Evolutionary conservation across 2,888 invertebrate genomes (phyloP).

Genomic region (Drosophila picticornis): DNA sequence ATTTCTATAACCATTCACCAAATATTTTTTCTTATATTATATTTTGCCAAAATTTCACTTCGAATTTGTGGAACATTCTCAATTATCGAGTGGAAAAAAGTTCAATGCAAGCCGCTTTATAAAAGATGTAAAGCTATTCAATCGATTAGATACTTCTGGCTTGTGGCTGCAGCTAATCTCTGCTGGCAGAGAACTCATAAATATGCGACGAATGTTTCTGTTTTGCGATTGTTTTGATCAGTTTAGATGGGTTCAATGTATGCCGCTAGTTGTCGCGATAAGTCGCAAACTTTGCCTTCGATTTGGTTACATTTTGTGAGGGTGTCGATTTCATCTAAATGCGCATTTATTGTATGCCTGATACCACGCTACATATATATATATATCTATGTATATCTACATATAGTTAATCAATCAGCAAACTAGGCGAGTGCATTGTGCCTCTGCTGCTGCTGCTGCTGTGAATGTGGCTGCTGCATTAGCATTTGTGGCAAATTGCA

Average conservation of each 20-base stretch:
- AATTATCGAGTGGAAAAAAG: constrained; percentile 16
- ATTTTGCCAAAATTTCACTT: background rate
- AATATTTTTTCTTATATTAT: background rate
- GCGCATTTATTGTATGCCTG: constrained; percentile 63
- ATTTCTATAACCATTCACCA: background rate
- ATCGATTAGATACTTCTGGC: constrained; percentile 16
- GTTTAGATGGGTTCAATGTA: constrained; percentile 55
- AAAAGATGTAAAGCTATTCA: constrained; percentile 13
- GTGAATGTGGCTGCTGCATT: constrained; percentile 37
- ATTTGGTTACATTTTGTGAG: constrained; percentile 34
- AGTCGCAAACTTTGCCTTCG: constrained; percentile 41
- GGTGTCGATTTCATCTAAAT: constrained; percentile 64
- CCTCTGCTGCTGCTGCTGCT: constrained; percentile 32
- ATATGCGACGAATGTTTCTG: constrained; percentile 32
- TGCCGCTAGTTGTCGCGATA: constrained; percentile 59
- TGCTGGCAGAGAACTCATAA: constrained; percentile 26
- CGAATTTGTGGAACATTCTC: constrained; percentile 9
- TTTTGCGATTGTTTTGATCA: constrained; percentile 8
- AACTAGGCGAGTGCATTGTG: constrained; percentile 53
- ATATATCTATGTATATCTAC: constrained; percentile 35
- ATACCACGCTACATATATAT: constrained; percentile 18
- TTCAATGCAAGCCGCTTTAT: constrained; percentile 57
- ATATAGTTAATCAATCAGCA: constrained; percentile 57
- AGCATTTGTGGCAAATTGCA: constrained; percentile 68
- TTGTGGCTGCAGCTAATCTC: constrained; percentile 9